Evolutionary conservation across 2,888 invertebrate genomes (phyloP).

Genomic region (Tipula vernalis): DNA sequence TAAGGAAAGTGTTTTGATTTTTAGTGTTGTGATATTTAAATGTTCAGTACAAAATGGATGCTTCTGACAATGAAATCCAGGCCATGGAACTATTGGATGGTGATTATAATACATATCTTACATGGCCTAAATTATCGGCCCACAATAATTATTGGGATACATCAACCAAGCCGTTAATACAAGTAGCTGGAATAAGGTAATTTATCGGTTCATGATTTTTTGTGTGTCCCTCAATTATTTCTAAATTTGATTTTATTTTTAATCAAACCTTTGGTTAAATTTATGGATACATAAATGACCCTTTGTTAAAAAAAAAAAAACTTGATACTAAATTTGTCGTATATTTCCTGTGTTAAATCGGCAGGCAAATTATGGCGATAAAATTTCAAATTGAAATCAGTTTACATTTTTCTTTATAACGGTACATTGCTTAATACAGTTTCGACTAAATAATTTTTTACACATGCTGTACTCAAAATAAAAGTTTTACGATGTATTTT

Average conservation of each 20-base stretch:
- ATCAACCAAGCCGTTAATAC: not conserved
- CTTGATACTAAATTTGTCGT: not conserved
- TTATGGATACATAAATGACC: not conserved
- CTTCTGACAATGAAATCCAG: constrained; percentile 8
- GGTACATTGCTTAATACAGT: not conserved
- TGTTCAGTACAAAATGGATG: constrained; percentile 5
- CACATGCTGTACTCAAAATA: not conserved
- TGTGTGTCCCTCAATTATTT: not conserved
- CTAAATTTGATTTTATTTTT: not conserved
- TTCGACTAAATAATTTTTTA: not conserved
- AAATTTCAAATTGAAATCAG: not conserved
- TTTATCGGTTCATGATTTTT: not conserved
- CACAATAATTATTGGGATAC: not conserved
- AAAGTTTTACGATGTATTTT: not conserved
- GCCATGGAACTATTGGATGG: constrained; percentile 9
- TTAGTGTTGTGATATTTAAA: not conserved
- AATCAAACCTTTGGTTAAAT: not conserved
- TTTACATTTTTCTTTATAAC: not conserved
- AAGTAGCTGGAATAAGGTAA: constrained; percentile 8
- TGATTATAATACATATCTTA: constrained; percentile 1
- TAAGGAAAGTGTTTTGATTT: not conserved
- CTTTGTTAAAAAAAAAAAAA: not conserved
- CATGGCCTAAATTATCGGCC: not conserved
- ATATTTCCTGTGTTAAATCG: not conserved
- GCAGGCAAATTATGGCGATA: not conserved